Conservation (phyloP, 2,113 vertebrate species). For the Bungarus multicinctus region DNA sequence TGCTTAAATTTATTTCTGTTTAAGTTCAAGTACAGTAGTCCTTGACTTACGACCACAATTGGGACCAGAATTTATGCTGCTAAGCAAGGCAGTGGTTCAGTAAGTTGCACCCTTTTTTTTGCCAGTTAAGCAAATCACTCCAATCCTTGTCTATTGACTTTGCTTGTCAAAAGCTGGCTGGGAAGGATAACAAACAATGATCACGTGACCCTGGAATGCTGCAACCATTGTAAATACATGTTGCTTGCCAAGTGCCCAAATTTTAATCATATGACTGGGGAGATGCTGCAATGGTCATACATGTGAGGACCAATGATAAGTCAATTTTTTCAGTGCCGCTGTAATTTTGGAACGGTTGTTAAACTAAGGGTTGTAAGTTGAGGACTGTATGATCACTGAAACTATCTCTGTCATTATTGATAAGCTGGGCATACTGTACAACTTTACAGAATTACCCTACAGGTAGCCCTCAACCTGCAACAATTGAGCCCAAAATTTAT, state of each 20-base stretch:
- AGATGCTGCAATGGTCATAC: background rate
- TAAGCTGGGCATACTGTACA: background rate
- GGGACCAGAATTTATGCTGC: background rate
- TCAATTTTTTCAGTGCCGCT: background rate
- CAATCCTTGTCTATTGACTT: background rate
- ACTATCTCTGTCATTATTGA: background rate
- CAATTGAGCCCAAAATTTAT: no score
- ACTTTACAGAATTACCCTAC: background rate
- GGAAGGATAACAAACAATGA: background rate
- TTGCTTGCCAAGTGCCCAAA: background rate
- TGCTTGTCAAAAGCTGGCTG: background rate
- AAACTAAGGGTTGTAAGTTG: background rate
- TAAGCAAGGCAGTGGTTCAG: background rate
- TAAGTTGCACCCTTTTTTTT: background rate
- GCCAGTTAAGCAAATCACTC: background rate
- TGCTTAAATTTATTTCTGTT: background rate
- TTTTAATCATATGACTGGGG: background rate
- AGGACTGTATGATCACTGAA: background rate
- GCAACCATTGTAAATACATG: background rate
- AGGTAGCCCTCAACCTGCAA: no score
- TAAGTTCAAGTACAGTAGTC: background rate
- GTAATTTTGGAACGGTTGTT: background rate
- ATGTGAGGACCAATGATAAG: background rate
- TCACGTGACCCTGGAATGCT: background rate
- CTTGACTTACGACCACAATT: background rate